phyloP scores from a whole-genome alignment of 1,140 invertebrate genomes.

The Brachionus rubens region DNA sequence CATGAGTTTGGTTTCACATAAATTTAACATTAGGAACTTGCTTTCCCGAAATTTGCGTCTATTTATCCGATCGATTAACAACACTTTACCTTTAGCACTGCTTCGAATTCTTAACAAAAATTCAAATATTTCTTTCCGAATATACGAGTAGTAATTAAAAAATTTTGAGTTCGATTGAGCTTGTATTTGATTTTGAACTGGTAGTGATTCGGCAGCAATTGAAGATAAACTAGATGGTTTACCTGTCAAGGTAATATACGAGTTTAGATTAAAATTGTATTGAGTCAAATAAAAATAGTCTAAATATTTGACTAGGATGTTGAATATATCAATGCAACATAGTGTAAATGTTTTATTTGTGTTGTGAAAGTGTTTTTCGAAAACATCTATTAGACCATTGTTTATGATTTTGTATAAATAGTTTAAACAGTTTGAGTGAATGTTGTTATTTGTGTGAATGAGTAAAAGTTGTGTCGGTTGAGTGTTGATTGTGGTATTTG shows the following conservation, averaged over 20 bases:
- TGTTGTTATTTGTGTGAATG: neutral
- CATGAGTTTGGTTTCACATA: neutral
- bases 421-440: constrained; percentile 1
- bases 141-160: constrained; percentile 20
- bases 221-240: neutral
- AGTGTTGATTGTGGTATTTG: neutral
- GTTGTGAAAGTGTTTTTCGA: constrained; percentile 31
- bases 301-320: constrained; percentile 31
- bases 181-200: neutral
- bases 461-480: neutral
- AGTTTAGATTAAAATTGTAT: neutral
- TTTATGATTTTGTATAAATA: constrained; percentile 23
- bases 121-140: constrained; percentile 31
- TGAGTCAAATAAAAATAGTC: constrained; percentile 37
- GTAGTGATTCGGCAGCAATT: neutral
- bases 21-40: neutral
- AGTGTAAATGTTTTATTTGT: neutral
- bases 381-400: constrained; percentile 17
- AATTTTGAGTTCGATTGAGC: constrained; percentile 4
- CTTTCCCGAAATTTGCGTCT: neutral
- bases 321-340: constrained; percentile 21
- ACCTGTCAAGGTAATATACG: neutral
- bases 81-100: neutral
- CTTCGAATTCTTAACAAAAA: constrained; percentile 41
- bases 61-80: neutral